Conservation (phyloP, 2,888 invertebrate species). For the Ametastegia equiseti region DNA sequence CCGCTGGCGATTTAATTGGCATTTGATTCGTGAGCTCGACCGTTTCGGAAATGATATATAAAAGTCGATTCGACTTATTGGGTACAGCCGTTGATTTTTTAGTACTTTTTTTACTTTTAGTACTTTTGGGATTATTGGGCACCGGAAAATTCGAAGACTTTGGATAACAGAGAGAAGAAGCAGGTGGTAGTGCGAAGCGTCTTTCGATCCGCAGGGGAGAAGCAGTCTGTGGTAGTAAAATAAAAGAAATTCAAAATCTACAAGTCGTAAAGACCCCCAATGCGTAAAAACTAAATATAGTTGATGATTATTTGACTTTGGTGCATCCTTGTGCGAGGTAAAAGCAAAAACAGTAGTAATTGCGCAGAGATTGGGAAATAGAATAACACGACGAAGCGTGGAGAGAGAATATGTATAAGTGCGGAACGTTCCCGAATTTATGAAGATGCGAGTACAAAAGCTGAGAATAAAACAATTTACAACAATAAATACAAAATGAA, state of each 20-base stretch:
- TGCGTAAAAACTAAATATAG: slow-evolving; percentile 35
- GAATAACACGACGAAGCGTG: neutral
- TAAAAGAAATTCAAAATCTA: slow-evolving; percentile 8
- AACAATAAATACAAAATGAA: slow-evolving; percentile 5
- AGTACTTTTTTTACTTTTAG: slow-evolving; percentile 50
- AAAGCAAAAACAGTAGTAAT: neutral
- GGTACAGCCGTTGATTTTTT: slow-evolving; percentile 40
- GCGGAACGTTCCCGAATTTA: neutral
- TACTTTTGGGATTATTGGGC: slow-evolving; percentile 8
- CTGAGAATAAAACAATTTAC: neutral
- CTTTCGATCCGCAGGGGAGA: neutral
- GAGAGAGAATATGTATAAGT: too few species aligned
- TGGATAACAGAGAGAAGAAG: slow-evolving; percentile 38
- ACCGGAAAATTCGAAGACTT: slow-evolving; percentile 38
- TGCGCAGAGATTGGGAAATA: neutral
- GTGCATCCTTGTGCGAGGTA: slow-evolving; percentile 1
- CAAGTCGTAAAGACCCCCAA: neutral
- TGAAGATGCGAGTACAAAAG: neutral
- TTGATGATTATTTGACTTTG: neutral
- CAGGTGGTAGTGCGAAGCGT: slow-evolving; percentile 42
- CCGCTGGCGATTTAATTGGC: slow-evolving; percentile 26
- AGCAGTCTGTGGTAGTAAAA: slow-evolving; percentile 36
- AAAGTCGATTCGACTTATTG: slow-evolving; percentile 50
- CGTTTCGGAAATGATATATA: slow-evolving; percentile 55
- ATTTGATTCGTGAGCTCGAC: slow-evolving; percentile 51